Conservation (phyloP, 2,888 invertebrate species). For the Lymantria dispar region DNA sequence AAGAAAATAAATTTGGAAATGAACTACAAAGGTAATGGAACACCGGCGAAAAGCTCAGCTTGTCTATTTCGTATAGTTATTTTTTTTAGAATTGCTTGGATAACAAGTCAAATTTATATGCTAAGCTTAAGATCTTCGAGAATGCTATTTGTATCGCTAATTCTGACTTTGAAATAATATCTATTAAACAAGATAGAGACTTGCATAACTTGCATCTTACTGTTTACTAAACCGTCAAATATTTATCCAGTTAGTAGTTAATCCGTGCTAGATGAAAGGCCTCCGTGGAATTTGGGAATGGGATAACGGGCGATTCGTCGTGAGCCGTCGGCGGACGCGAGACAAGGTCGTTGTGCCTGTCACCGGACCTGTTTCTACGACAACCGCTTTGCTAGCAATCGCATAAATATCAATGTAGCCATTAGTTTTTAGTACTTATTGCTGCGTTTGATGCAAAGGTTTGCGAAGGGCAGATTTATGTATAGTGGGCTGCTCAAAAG, state of each 20-base stretch:
- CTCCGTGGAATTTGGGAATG: constrained; percentile 57
- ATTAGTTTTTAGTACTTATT: not conserved
- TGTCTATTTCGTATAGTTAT: no score
- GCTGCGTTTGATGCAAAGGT: no score
- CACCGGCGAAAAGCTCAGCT: no score
- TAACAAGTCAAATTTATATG: no score
- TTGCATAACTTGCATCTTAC: not conserved
- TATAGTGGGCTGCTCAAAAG: no score
- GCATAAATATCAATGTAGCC: constrained; percentile 14
- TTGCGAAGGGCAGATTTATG: no score
- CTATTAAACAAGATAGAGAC: not conserved
- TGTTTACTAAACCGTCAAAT: constrained; percentile 5
- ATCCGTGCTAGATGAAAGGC: constrained; percentile 26
- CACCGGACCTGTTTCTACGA: constrained; percentile 31
- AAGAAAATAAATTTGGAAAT: no score
- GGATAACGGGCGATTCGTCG: constrained; percentile 39
- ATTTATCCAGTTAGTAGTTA: constrained; percentile 8
- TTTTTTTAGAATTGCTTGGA: no score
- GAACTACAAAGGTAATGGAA: no score
- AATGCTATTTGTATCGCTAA: no score
- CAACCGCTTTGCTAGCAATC: constrained; percentile 19
- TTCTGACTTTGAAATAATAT: no score
- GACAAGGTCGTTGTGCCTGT: constrained; percentile 57
- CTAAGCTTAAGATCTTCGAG: no score
- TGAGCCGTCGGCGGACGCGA: constrained; percentile 26